These are phyloP conservation scores for Cyprinodon diabolis DNA, from an alignment of 2,797 vertebrate species.

Conservation along the genomic window DNA sequence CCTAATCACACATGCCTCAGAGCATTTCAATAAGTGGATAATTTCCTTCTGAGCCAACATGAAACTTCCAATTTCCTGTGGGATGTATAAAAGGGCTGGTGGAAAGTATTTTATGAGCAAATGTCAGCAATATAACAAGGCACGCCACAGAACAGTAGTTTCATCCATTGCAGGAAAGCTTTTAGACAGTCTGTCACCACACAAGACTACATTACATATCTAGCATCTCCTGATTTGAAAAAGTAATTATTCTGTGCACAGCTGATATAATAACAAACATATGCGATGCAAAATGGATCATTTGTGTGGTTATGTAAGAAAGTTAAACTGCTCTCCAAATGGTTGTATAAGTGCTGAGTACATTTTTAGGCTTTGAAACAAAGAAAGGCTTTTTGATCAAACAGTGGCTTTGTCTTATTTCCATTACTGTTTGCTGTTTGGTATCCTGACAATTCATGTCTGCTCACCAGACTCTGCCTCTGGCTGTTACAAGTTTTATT, in stretches of 20 bases:
- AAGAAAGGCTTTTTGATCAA: constrained; percentile 27
- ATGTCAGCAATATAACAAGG: constrained; percentile 58
- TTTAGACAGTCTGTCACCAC: constrained; percentile 28
- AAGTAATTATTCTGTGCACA: constrained; percentile 17
- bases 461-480: constrained; percentile 53
- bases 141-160: constrained; percentile 12
- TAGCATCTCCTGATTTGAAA: constrained; percentile 26
- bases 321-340: constrained; percentile 12
- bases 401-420: constrained; percentile 26
- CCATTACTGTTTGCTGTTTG: constrained; percentile 50
- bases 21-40: constrained; percentile 24
- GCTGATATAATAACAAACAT: neutral
- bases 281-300: neutral
- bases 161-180: constrained; percentile 19
- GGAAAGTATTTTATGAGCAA: constrained; percentile 37
- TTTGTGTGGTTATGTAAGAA: constrained; percentile 15
- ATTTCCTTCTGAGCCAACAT: constrained; percentile 28
- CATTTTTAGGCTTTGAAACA: constrained; percentile 22
- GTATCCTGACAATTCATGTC: constrained; percentile 57
- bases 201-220: constrained; percentile 38
- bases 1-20: constrained; percentile 21
- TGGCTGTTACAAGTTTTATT: constrained; percentile 48
- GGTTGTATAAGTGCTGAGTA: constrained; percentile 22
- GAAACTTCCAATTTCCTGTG: constrained; percentile 23
- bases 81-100: constrained; percentile 20